Evolutionary conservation across 2,113 vertebrate species (phyloP).

Genomic region (Ptilonorhynchus violaceus): DNA sequence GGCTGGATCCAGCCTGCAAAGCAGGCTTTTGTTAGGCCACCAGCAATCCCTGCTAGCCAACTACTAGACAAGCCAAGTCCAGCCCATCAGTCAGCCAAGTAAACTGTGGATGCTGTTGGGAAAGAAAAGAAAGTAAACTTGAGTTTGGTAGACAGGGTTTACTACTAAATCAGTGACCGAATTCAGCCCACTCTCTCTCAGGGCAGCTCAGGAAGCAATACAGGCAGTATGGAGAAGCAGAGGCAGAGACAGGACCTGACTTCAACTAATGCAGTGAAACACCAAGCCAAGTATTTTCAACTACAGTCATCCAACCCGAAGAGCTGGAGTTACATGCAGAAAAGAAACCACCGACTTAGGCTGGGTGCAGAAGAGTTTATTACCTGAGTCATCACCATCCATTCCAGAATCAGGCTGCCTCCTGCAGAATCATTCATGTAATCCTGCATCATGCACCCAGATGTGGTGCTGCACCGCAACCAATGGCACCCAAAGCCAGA

Average conservation of each 20-base stretch:
- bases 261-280: neutral
- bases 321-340: neutral
- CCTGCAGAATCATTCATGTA: neutral
- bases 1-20: neutral
- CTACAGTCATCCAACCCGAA: neutral
- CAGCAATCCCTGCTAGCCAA: neutral
- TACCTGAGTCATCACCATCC: neutral
- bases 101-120: neutral
- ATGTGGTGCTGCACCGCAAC: neutral
- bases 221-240: neutral
- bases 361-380: neutral
- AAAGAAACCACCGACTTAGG: neutral
- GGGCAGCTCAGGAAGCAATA: neutral
- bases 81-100: neutral
- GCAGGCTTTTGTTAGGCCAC: neutral
- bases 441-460: neutral
- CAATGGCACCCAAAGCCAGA: neutral
- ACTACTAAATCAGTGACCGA: neutral
- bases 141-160: neutral
- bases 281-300: neutral
- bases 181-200: neutral
- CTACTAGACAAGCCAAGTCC: neutral
- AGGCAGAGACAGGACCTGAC: neutral
- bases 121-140: neutral
- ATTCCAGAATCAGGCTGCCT: neutral